Evolutionary conservation across 1,140 invertebrate species (phyloP).

Genomic region (Diabrotica undecimpunctata): DNA sequence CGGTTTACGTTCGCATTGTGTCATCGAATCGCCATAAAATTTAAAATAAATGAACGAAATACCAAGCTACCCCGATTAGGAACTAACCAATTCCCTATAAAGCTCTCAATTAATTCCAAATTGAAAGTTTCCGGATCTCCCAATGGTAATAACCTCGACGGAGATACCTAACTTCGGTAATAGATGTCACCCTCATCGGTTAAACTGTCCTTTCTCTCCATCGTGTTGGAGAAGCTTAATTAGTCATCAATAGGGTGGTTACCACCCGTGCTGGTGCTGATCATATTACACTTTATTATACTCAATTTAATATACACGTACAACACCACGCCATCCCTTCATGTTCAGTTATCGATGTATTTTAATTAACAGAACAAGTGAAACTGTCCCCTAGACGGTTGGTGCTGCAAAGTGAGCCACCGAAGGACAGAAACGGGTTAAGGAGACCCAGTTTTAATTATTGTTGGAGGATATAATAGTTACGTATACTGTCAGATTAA

Average conservation of each 20-base stretch:
- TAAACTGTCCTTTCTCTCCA: background rate
- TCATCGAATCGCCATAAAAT: no score
- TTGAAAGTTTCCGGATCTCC: background rate
- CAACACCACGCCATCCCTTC: background rate
- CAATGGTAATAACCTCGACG: background rate
- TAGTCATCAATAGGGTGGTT: background rate
- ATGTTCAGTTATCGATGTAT: constrained; percentile 2
- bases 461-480: no score
- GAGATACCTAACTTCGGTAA: background rate
- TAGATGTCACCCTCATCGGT: background rate
- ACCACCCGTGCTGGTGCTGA: background rate
- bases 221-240: background rate
- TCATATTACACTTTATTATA: constrained; percentile 3
- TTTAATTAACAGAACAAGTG: background rate
- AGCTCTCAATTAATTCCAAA: background rate
- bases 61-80: no score
- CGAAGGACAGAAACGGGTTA: no score
- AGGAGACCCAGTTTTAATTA: no score
- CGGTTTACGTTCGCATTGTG: no score
- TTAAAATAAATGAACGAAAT: no score
- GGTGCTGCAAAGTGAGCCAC: background rate
- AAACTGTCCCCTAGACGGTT: background rate
- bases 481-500: no score
- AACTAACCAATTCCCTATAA: background rate
- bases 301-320: constrained; percentile 1